phyloP scores from a whole-genome alignment of 2,888 invertebrate genomes.

The Epicampocera succincta region DNA sequence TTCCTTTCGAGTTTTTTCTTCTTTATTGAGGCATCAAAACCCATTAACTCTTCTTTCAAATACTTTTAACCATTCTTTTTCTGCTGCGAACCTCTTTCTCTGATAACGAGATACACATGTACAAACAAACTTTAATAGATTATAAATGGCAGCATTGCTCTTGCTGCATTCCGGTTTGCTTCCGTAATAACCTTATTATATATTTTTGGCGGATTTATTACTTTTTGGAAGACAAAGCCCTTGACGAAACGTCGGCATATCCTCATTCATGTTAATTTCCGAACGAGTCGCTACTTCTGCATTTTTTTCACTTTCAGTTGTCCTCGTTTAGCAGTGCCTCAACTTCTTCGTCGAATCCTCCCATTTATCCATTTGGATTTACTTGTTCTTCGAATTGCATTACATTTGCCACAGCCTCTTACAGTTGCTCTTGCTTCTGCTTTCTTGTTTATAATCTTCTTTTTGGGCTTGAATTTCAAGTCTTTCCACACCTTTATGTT shows the following conservation, averaged over 20 bases:
- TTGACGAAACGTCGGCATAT: background rate
- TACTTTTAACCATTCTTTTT: no score
- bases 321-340: background rate
- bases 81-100: no score
- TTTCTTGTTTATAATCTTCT: background rate
- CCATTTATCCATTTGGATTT: conserved; percentile 1
- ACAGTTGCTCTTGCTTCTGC: conserved; percentile 23
- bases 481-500: no score
- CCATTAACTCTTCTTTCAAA: no score
- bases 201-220: background rate
- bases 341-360: background rate
- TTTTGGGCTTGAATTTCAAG: no score
- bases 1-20: no score
- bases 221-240: background rate
- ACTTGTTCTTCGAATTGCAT: conserved; percentile 1
- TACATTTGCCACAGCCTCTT: background rate
- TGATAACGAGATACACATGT: no score
- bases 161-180: conserved; percentile 2
- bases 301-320: background rate
- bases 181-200: background rate
- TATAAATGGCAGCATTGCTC: background rate
- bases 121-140: no score
- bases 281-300: background rate
- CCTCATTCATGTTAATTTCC: background rate
- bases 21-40: no score